These are phyloP conservation scores for Alethe castanea DNA, from an alignment of 2,113 vertebrate genomes.

Conservation along the genomic window DNA sequence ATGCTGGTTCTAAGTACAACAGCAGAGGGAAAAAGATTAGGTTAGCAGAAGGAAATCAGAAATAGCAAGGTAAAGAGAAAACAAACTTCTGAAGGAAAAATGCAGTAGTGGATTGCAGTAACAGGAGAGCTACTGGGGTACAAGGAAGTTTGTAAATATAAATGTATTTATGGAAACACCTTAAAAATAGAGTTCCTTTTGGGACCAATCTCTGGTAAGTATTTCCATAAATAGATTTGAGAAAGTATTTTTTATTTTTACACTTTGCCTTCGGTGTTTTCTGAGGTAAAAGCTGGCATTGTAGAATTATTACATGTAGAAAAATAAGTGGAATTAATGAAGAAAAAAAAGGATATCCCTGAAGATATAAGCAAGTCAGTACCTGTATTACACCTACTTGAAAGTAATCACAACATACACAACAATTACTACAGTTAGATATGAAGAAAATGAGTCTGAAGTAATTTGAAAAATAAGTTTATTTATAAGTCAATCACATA, in stretches of 20 bases:
- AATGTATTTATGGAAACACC: background rate
- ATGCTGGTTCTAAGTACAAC: background rate
- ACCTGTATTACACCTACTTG: background rate
- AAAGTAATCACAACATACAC: background rate
- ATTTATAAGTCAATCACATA: background rate
- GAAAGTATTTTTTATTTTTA: background rate
- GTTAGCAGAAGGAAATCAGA: background rate
- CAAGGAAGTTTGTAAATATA: background rate
- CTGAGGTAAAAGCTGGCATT: background rate
- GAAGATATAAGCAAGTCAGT: background rate
- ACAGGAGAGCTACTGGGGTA: background rate
- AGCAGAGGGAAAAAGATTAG: background rate
- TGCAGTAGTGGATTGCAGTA: background rate
- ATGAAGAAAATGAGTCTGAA: background rate
- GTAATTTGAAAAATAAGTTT: background rate
- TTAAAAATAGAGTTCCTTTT: background rate
- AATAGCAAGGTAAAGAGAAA: background rate
- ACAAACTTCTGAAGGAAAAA: background rate
- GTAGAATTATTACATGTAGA: background rate
- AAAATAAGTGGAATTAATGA: background rate
- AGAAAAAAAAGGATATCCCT: background rate
- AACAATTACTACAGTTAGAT: background rate
- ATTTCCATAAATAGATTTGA: background rate
- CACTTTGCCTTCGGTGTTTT: background rate
- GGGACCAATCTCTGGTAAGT: background rate